phyloP scores from a whole-genome alignment of 2,888 invertebrate genomes.

The Mayetiola destructor region DNA sequence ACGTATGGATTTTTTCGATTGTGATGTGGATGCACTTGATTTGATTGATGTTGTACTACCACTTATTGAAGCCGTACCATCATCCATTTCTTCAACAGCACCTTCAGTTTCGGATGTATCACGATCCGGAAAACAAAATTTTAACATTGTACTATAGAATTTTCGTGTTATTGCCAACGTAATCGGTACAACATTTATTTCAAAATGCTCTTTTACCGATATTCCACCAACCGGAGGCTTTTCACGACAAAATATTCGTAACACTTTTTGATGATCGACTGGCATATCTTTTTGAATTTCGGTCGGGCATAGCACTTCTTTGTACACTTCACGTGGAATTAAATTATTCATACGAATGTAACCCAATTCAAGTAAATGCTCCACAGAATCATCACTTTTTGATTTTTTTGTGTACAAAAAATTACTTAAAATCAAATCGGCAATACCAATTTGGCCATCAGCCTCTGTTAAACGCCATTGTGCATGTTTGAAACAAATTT shows the following conservation, averaged over 20 bases:
- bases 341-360: slow-evolving; percentile 91
- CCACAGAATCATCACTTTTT: slow-evolving; percentile 91
- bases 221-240: slow-evolving; percentile 97
- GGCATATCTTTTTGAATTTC: slow-evolving; percentile 74
- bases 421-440: slow-evolving; percentile 87
- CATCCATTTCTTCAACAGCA: slow-evolving; percentile 46
- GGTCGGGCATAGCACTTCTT: slow-evolving; percentile 68
- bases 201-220: slow-evolving; percentile 96
- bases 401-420: slow-evolving; percentile 96
- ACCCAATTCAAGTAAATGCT: slow-evolving; percentile 90
- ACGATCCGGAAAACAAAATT: slow-evolving; percentile 93
- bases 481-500: slow-evolving; percentile 97
- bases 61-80: slow-evolving; percentile 27
- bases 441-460: slow-evolving; percentile 94
- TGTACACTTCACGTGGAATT: slow-evolving; percentile 85
- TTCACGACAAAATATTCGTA: slow-evolving; percentile 90
- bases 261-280: slow-evolving; percentile 77
- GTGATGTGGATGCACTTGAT: slow-evolving; percentile 37
- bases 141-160: slow-evolving; percentile 92
- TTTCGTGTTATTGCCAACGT: slow-evolving; percentile 86
- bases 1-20: slow-evolving; percentile 31
- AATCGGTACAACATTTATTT: slow-evolving; percentile 92
- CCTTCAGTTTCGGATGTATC: slow-evolving; percentile 60
- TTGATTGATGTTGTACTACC: slow-evolving; percentile 35
- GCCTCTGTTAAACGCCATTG: slow-evolving; percentile 95